Conservation (phyloP, 2,113 vertebrate genomes). For the Panurus biarmicus region DNA sequence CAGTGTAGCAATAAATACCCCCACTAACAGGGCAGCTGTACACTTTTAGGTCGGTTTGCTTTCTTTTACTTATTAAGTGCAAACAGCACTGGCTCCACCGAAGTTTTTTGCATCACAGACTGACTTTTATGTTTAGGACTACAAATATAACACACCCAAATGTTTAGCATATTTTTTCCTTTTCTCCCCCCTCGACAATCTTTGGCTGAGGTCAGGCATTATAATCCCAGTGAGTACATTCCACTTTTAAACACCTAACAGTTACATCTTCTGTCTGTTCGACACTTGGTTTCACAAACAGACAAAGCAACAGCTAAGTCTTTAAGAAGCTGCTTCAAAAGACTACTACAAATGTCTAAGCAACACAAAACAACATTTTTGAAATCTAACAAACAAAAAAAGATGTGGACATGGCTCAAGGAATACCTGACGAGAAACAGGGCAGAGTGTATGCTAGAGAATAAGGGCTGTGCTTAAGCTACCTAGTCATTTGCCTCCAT, state of each 20-base stretch:
- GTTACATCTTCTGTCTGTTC: background rate
- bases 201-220: background rate
- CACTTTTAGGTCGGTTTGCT: background rate
- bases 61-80: background rate
- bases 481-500: background rate
- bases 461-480: background rate
- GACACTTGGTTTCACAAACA: background rate
- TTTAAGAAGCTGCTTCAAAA: background rate
- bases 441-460: background rate
- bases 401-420: background rate
- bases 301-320: background rate
- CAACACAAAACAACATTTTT: background rate
- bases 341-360: background rate
- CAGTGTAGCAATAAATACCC: background rate
- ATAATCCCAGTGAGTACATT: background rate
- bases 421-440: background rate
- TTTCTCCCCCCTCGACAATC: fast-evolving
- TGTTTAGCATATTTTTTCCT: background rate
- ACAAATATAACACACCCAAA: background rate
- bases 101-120: background rate
- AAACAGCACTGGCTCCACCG: background rate
- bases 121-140: background rate
- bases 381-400: background rate
- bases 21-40: background rate
- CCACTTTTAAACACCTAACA: background rate